A percentile compares a stretch with the other conserved stretches of the same genome.
Conservation (phyloP, 2,888 invertebrate species). For the Tuta absoluta region DNA sequence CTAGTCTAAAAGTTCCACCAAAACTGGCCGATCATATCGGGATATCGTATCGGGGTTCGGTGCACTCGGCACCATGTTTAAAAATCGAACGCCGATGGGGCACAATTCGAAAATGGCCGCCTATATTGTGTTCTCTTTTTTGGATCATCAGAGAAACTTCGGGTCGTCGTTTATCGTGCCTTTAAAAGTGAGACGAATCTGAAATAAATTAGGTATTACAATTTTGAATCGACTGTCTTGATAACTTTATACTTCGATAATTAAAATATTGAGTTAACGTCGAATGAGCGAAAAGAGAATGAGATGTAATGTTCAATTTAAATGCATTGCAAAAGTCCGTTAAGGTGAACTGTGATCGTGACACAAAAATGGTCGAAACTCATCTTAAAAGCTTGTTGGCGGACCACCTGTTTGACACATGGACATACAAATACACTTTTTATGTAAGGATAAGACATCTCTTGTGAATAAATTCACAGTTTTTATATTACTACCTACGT, state of each 20-base stretch:
- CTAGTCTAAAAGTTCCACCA: conserved; percentile 46
- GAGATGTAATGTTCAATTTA: conserved; percentile 60
- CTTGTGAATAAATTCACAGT: conserved; percentile 67
- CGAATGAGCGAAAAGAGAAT: conserved; percentile 6
- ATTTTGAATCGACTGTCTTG: conserved; percentile 38
- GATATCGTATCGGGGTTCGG: conserved; percentile 69
- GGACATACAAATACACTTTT: conserved; percentile 62
- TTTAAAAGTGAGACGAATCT: conserved; percentile 42
- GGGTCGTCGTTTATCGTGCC: conserved; percentile 30
- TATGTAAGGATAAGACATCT: conserved; percentile 59
- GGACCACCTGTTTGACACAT: conserved; percentile 68
- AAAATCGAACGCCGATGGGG: conserved; percentile 69
- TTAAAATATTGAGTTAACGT: conserved; percentile 37
- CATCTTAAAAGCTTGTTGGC: conserved; percentile 56
- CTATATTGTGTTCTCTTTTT: conserved; percentile 39
- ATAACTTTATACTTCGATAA: conserved; percentile 56
- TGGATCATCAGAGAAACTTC: conserved; percentile 32
- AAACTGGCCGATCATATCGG: conserved; percentile 60
- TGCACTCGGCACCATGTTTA: conserved; percentile 75
- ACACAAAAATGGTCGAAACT: conserved; percentile 58
- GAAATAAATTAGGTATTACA: conserved; percentile 41
- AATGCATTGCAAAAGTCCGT: conserved; percentile 61
- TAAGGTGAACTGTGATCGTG: conserved; percentile 62
- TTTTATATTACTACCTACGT: conserved; percentile 61
- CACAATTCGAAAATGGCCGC: conserved; percentile 68